Percentiles rank a stretch among this genome's conserved stretches.
Conservation (phyloP, 2,113 vertebrate genomes). For the Leptodactylus fuscus region DNA sequence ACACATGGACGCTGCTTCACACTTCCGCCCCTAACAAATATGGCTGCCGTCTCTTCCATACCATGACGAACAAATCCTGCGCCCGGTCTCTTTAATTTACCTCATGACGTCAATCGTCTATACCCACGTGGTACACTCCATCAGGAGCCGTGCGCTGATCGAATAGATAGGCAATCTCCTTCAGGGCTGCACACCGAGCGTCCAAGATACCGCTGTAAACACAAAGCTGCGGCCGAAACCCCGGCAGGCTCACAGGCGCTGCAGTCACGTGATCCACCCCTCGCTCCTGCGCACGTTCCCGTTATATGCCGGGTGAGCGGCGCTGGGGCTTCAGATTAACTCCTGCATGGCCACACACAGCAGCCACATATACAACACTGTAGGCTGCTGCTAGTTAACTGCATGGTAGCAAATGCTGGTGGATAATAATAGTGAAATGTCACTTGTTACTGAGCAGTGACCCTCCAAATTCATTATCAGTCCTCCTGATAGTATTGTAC, state of each 20-base stretch:
- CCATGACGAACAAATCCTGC: neutral
- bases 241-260: neutral
- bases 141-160: neutral
- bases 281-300: neutral
- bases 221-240: conserved; percentile 30
- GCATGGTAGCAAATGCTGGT: neutral
- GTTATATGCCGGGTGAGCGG: conserved; percentile 16
- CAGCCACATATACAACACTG: neutral
- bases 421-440: neutral
- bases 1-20: neutral
- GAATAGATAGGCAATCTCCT: conserved; percentile 34
- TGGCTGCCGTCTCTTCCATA: too few relatives aligned
- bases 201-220: neutral
- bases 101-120: neutral
- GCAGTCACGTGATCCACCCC: conserved; percentile 35
- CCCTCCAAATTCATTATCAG: too few relatives aligned
- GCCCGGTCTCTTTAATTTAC: neutral
- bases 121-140: conserved; percentile 11
- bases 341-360: neutral
- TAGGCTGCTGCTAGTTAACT: neutral
- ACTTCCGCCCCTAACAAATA: conserved; percentile 23
- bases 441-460: too few relatives aligned
- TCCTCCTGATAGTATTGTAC: too few relatives aligned
- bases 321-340: neutral
- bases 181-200: conserved; percentile 44